Evolutionary conservation across 2,797 vertebrate species (phyloP), one percentile per base, ranked within the genome.

Genomic region (Danio albolineatus): DNA sequence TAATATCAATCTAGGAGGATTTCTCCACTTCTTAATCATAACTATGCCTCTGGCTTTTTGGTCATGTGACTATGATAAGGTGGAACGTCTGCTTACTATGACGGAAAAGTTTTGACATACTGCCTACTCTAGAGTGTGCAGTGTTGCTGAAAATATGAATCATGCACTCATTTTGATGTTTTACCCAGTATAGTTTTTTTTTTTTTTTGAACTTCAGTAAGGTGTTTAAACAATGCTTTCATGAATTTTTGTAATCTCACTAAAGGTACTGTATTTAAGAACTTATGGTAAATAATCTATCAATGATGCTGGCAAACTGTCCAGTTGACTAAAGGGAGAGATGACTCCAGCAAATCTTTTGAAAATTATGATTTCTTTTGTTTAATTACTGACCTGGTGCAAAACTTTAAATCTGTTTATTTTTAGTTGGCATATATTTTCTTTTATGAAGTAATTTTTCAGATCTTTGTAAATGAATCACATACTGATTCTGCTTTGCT

Each of bases 141-240:
- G 6, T 71, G n/a, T 71, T 71, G 54, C 7, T 67, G 51, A 43
- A 71, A 56, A 53, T 70, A 48, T 39, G 49, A 38, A 14, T 71
- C 51, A 7, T 7, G 62, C 62, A 64, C 21, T 9, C 19, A n/a
- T 5, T 12, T 4, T 12, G 43, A 2, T 21, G 17, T 14, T 10
- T 17, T 38, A 17, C 12, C 12, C 12, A 21, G 16, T 62, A 5
- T 46, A 43, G 41, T 28, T 28, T 28, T 28, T 41, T 7, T 41
- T 44, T 12, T 64, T 6, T 4, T 17, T 17, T 60, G 36, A 3
- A 44, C 9, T 1, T 7, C 17, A 14, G 8, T 7, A 1, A 28
- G 3, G 28, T 28, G 28, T 28, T 28, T 3, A 28, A 28, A 28
- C 28, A 1, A 28, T 28, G 28, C 28, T 28, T 28, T 28, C 28